Percentiles rank a stretch among this genome's conserved stretches.
Evolutionary conservation across 2,113 vertebrate genomes (phyloP).

Genomic region (Marmota monax): DNA sequence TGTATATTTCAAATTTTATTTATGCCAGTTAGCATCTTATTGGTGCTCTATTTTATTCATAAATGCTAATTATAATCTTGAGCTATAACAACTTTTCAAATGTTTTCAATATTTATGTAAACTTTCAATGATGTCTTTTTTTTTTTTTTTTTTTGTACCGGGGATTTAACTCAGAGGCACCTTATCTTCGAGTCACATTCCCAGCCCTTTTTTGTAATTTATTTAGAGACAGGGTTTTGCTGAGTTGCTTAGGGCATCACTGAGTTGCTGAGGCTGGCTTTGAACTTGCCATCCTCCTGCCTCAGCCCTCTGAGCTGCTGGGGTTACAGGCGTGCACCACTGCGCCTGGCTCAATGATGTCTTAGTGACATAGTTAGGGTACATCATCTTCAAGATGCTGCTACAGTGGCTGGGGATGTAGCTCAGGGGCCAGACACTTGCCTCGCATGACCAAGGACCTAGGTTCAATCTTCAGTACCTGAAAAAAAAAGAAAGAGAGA

Average conservation of each 20-base stretch:
- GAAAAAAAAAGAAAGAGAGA: not conserved
- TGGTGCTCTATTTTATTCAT: not conserved
- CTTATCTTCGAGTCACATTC: too few species aligned
- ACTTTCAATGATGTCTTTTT: not conserved
- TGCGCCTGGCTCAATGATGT: too few species aligned
- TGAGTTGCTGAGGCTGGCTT: too few species aligned
- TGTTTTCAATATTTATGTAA: constrained; percentile 39
- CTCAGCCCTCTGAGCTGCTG: too few species aligned
- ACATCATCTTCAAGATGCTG: not conserved
- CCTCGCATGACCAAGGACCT: too few species aligned
- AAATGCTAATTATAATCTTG: constrained; percentile 26
- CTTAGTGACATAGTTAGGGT: not conserved
- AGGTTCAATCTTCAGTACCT: not conserved
- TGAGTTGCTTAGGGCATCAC: too few species aligned
- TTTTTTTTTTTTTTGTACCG: too few species aligned
- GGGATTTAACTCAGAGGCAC: too few species aligned
- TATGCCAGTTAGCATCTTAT: not conserved
- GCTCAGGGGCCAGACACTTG: not conserved
- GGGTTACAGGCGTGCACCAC: too few species aligned
- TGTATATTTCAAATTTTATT: constrained; percentile 50
- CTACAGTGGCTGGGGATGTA: not conserved
- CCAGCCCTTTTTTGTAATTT: too few species aligned
- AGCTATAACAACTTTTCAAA: not conserved
- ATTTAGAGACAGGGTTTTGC: too few species aligned
- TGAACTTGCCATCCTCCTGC: too few species aligned